These are phyloP conservation scores for Acipenser oxyrinchus DNA, from an alignment of 2,797 vertebrate species.

Conservation along the genomic window DNA sequence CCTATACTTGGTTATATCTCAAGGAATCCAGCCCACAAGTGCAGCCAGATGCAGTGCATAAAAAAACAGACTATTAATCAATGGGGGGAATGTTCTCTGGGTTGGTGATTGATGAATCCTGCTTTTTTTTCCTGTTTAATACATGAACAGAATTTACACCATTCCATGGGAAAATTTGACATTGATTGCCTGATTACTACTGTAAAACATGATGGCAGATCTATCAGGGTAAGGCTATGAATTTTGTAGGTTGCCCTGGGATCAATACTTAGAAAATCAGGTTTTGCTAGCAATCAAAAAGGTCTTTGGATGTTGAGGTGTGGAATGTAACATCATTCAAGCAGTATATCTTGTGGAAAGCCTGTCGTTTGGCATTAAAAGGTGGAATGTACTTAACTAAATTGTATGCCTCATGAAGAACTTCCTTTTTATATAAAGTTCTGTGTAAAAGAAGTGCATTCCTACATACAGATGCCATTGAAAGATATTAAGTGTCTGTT, in stretches of 20 bases:
- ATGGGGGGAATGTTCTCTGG: conserved; percentile 38
- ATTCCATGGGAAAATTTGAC: conserved; percentile 33
- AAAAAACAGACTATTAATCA: conserved; percentile 47
- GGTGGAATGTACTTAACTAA: conserved; percentile 10
- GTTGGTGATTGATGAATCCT: conserved; percentile 54
- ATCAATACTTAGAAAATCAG: conserved; percentile 57
- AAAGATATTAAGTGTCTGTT: background rate
- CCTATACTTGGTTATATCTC: background rate
- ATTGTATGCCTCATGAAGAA: conserved; percentile 5
- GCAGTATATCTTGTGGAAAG: background rate
- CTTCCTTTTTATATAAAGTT: conserved; percentile 1
- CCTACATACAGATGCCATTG: no score
- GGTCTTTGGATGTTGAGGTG: conserved; percentile 25
- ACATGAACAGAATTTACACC: conserved; percentile 36
- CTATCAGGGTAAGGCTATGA: conserved; percentile 48
- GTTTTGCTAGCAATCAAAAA: conserved; percentile 49
- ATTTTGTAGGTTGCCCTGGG: conserved; percentile 34
- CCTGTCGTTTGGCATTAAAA: conserved; percentile 3
- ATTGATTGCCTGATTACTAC: conserved; percentile 53
- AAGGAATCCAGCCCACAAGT: conserved; percentile 12
- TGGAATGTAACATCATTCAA: conserved; percentile 4
- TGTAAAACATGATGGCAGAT: conserved; percentile 54
- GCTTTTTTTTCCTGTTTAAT: conserved; percentile 43
- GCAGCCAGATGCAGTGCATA: conserved; percentile 35
- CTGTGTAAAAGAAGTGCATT: background rate